phyloP scores from a whole-genome alignment of 2,797 vertebrate species.

The Helostoma temminkii region DNA sequence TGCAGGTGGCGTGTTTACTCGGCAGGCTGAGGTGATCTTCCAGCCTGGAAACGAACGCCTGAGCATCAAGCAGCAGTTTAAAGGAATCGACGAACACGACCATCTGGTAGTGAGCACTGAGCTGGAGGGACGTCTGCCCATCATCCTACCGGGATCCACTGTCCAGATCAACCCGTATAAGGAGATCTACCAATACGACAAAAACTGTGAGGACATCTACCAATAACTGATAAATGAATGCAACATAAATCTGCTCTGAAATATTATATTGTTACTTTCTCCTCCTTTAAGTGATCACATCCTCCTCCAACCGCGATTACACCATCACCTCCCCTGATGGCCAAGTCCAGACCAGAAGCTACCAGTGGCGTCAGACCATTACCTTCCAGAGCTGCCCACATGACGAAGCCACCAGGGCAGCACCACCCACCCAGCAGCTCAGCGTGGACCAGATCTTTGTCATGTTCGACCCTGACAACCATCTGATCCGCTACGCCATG shows the following conservation, averaged over 20 bases:
- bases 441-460: constrained; percentile 93
- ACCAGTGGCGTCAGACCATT: constrained; percentile 92
- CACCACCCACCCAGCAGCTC: constrained; percentile 88
- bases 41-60: constrained; percentile 88
- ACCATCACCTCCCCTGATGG: constrained; percentile 84
- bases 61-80: constrained; percentile 89
- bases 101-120: constrained; percentile 92
- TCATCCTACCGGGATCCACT: constrained; percentile 79
- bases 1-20: constrained; percentile 89
- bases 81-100: constrained; percentile 92
- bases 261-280: neutral
- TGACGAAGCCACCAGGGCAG: constrained; percentile 40
- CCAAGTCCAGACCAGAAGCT: constrained; percentile 69
- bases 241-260: neutral
- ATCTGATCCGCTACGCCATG: constrained; percentile 91
- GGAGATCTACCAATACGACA: constrained; percentile 91
- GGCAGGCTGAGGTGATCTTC: constrained; percentile 91
- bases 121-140: constrained; percentile 89
- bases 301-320: constrained; percentile 90
- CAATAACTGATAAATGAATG: no score
- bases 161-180: constrained; percentile 90
- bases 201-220: constrained; percentile 80
- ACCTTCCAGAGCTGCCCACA: constrained; percentile 88
- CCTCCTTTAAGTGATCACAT: constrained; percentile 88
- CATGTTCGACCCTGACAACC: constrained; percentile 88